phyloP scores from a whole-genome alignment of 2,888 invertebrate species.

The Epirrita christyi region DNA sequence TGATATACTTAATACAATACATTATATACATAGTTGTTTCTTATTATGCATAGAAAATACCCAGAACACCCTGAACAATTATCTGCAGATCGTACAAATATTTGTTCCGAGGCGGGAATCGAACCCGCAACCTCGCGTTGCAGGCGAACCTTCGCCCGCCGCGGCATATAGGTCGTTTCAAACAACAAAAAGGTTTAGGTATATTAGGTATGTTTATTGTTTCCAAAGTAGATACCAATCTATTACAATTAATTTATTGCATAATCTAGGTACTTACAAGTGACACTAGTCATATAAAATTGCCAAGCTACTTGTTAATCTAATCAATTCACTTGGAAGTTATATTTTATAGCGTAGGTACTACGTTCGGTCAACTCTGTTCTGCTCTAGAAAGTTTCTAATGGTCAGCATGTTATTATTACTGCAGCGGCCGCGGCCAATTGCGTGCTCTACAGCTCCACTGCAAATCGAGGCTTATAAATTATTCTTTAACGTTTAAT shows the following conservation, averaged over 20 bases:
- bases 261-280: neutral
- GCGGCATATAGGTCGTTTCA: too few relatives aligned
- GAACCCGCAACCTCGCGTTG: too few relatives aligned
- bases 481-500: slow-evolving; percentile 62
- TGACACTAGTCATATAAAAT: slow-evolving; percentile 2
- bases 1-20: too few relatives aligned
- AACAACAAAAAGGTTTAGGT: too few relatives aligned
- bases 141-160: too few relatives aligned
- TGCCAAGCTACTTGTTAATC: slow-evolving; percentile 10
- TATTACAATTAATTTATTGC: neutral
- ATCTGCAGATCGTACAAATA: too few relatives aligned
- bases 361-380: slow-evolving; percentile 38
- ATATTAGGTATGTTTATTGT: too few relatives aligned
- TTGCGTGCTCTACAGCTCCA: slow-evolving; percentile 44
- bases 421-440: slow-evolving; percentile 27
- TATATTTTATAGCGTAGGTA: slow-evolving; percentile 33
- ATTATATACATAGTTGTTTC: too few relatives aligned
- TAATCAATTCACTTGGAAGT: slow-evolving; percentile 27
- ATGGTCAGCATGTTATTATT: slow-evolving; percentile 39
- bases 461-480: slow-evolving; percentile 53
- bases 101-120: too few relatives aligned
- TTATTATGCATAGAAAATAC: too few relatives aligned
- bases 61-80: too few relatives aligned
- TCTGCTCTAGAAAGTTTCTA: slow-evolving; percentile 49
- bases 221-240: too few relatives aligned